Percentiles rank a stretch among this genome's conserved stretches.
phyloP scores from a whole-genome alignment of 2,888 invertebrate species.

The Caenorhabditis sp. region DNA sequence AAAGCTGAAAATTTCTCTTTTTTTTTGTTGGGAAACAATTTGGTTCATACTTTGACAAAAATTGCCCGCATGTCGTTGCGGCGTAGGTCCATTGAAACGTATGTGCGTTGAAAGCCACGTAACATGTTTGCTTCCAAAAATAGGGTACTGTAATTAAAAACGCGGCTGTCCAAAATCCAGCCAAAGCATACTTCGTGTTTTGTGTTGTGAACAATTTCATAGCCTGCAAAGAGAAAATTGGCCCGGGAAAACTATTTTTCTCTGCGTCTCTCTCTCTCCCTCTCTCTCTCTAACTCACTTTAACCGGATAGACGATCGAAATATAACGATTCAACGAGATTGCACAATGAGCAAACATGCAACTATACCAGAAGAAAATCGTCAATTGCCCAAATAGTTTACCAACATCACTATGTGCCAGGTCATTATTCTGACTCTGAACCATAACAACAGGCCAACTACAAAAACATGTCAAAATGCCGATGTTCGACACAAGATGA shows the following conservation, averaged over 20 bases:
- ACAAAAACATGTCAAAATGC: constrained; percentile 35
- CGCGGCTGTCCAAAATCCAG: constrained; percentile 28
- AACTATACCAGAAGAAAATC: constrained; percentile 50
- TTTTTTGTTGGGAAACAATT: background rate
- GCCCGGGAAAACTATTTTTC: no score
- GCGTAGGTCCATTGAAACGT: constrained; percentile 32
- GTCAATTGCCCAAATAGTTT: constrained; percentile 43
- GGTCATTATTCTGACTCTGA: constrained; percentile 25
- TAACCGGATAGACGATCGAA: constrained; percentile 43
- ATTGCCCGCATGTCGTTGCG: constrained; percentile 21
- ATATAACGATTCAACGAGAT: constrained; percentile 47
- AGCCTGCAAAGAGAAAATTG: constrained; percentile 24
- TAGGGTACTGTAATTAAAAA: constrained; percentile 37
- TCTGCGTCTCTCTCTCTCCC: no score
- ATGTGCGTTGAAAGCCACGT: constrained; percentile 30
- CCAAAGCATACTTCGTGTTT: constrained; percentile 18
- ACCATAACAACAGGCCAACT: constrained; percentile 40
- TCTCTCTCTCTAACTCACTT: no score
- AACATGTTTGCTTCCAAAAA: constrained; percentile 30
- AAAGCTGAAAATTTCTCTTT: constrained; percentile 13
- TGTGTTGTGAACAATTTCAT: constrained; percentile 25
- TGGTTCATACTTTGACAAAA: constrained; percentile 23
- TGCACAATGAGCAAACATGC: constrained; percentile 46
- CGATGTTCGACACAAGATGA: constrained; percentile 40
- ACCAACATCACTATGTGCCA: constrained; percentile 18